Evolutionary conservation across 2,113 vertebrate species (phyloP).

Genomic region (Rostratula benghalensis): DNA sequence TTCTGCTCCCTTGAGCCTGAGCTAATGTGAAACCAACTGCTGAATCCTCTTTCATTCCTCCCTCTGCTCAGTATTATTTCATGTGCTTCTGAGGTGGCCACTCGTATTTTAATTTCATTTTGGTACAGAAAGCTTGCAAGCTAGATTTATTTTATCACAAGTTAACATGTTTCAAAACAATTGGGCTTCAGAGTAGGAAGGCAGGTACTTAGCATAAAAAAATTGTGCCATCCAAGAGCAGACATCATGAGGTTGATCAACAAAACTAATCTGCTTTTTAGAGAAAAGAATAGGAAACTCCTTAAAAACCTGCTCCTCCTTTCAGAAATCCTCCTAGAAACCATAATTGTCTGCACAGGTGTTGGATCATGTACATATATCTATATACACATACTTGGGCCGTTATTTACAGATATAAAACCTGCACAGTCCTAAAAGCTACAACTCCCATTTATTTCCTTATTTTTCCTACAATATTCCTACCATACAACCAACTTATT

Average conservation of each 20-base stretch:
- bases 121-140: neutral
- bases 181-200: neutral
- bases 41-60: neutral
- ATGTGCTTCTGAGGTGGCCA: neutral
- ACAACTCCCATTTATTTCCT: neutral
- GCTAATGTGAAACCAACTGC: neutral
- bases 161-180: neutral
- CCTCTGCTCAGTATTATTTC: neutral
- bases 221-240: neutral
- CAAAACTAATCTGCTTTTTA: neutral
- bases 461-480: neutral
- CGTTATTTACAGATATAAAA: slow-evolving; percentile 9
- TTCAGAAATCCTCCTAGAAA: neutral
- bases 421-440: neutral
- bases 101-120: neutral
- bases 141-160: neutral
- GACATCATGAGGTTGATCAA: neutral
- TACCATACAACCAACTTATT: too few relatives aligned
- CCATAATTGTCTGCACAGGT: neutral
- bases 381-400: neutral
- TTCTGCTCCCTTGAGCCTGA: neutral
- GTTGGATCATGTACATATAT: neutral
- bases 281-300: neutral
- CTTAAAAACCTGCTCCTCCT: neutral
- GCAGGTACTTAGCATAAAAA: neutral